Conservation (phyloP, 2,113 vertebrate species). For the Clarias macrocephalus region DNA sequence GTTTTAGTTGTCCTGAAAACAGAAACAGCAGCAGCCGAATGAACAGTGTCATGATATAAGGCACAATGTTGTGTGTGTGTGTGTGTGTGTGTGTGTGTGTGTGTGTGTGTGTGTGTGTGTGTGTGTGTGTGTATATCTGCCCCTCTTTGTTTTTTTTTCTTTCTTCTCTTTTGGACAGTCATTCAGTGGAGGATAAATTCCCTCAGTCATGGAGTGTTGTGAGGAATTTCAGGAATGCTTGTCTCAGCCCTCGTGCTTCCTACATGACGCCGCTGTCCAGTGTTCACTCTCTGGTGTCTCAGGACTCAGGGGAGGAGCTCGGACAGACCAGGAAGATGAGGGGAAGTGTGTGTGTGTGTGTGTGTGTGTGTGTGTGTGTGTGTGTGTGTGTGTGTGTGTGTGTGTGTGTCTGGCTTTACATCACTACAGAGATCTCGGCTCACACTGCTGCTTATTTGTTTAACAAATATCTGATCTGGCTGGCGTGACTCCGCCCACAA, state of each 20-base stretch:
- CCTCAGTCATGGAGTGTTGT: conserved; percentile 48
- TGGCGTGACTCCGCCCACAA: conserved; percentile 27
- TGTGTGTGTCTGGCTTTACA: not conserved
- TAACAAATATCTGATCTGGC: conserved; percentile 65
- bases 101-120: not conserved
- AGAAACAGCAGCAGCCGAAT: not conserved
- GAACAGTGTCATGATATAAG: not conserved
- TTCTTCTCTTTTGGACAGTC: not conserved
- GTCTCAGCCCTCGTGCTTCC: conserved; percentile 31
- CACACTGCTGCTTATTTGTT: conserved; percentile 66
- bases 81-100: not conserved
- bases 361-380: not conserved
- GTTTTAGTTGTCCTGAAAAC: not conserved
- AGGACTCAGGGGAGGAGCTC: conserved; percentile 25
- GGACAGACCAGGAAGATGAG: not conserved
- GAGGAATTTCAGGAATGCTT: conserved; percentile 59
- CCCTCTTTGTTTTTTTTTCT: not conserved
- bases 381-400: not conserved
- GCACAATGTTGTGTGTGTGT: not conserved
- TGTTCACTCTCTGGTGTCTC: conserved; percentile 17
- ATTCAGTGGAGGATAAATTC: not conserved
- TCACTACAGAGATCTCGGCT: conserved; percentile 18
- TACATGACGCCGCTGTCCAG: conserved; percentile 32
- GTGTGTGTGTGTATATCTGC: not conserved
- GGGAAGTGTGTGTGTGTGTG: not conserved